These are phyloP conservation scores for Brachyrhaphis roseni DNA, from an alignment of 2,797 vertebrate genomes.

Conservation along the genomic window DNA sequence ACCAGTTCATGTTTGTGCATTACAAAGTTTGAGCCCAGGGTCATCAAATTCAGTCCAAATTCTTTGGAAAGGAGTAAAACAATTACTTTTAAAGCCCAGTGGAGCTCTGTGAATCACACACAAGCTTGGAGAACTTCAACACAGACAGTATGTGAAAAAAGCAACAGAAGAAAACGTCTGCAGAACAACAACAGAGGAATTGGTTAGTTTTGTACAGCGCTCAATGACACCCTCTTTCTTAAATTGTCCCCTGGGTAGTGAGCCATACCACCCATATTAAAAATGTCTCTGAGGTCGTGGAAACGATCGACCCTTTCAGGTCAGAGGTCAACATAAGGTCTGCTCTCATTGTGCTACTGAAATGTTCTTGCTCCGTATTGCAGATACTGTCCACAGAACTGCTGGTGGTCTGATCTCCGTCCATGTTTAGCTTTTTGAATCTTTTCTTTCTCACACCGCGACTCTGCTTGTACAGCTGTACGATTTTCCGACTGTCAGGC, in stretches of 20 bases:
- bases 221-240: background rate
- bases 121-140: too few relatives aligned
- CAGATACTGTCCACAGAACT: conserved; percentile 19
- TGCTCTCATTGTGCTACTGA: background rate
- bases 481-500: conserved; percentile 30
- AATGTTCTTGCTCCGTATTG: conserved; percentile 15
- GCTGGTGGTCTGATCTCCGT: conserved; percentile 25
- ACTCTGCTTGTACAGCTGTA: conserved; percentile 70
- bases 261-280: background rate
- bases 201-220: background rate
- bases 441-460: conserved; percentile 22
- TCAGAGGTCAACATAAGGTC: background rate
- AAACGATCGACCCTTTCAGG: background rate
- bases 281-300: too few relatives aligned
- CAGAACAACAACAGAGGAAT: background rate
- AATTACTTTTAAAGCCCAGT: background rate
- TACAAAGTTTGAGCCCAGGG: background rate
- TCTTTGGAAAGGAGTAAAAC: background rate
- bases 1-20: background rate
- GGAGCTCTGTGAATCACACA: background rate
- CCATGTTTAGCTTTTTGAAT: conserved; percentile 4
- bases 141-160: background rate
- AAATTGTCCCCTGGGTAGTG: background rate
- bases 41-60: background rate
- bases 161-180: background rate